Conservation (phyloP, 2,113 vertebrate genomes). For the Gallinago jamesoni region DNA sequence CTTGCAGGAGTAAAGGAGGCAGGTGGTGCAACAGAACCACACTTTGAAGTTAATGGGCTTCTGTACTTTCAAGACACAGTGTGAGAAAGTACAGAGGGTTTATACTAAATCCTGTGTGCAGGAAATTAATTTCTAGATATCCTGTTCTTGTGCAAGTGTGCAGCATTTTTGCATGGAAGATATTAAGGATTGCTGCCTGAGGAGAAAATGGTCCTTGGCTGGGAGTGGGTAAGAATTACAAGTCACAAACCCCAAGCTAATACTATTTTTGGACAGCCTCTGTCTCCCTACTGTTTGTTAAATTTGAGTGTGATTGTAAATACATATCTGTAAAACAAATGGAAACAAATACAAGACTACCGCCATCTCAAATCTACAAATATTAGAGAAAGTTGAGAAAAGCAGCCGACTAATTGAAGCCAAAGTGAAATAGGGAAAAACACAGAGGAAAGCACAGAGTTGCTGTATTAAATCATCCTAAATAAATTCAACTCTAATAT, state of each 20-base stretch:
- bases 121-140: not conserved
- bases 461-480: not conserved
- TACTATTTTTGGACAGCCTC: not conserved
- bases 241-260: not conserved
- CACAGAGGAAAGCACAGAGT: not conserved
- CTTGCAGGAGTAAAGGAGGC: not conserved
- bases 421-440: not conserved
- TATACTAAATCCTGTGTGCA: not conserved
- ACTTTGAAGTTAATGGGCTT: not conserved
- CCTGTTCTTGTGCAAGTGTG: not conserved
- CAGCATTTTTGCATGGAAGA: not conserved
- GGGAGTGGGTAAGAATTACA: not conserved
- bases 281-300: not conserved
- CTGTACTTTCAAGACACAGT: not conserved
- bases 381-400: not conserved
- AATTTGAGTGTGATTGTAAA: not conserved
- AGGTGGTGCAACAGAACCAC: not conserved
- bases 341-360: not conserved
- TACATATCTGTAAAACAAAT: not conserved
- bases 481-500: not conserved
- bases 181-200: not conserved
- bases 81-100: not conserved
- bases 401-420: not conserved
- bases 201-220: not conserved
- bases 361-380: not conserved